phyloP scores from a whole-genome alignment of 1,140 invertebrate species.

The Psilanteris sp. region DNA sequence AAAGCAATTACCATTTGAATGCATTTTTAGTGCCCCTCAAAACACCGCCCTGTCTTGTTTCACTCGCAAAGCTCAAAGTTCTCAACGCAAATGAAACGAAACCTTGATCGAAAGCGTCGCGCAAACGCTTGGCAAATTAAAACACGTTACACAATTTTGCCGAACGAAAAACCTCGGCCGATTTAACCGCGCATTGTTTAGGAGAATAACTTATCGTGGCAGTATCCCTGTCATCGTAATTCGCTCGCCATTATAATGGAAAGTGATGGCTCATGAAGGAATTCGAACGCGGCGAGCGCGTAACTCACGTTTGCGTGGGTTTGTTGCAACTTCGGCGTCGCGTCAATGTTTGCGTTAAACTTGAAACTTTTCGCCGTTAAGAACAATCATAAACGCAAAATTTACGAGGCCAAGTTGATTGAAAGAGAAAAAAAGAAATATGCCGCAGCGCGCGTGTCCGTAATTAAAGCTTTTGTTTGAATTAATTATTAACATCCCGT shows the following conservation, averaged over 20 bases:
- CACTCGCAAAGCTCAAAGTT: background rate
- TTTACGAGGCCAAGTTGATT: background rate
- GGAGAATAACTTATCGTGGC: slow-evolving; percentile 26
- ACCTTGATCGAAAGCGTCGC: slow-evolving; percentile 23
- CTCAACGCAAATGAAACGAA: slow-evolving; percentile 19
- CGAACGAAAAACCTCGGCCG: slow-evolving; percentile 21
- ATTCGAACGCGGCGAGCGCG: slow-evolving; percentile 6
- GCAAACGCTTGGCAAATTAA: slow-evolving; percentile 11
- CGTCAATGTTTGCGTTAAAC: slow-evolving; percentile 28
- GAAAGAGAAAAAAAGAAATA: background rate
- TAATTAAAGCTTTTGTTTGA: slow-evolving; percentile 31
- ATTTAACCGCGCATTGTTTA: slow-evolving; percentile 35
- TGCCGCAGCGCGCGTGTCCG: too few relatives aligned
- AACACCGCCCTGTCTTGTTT: slow-evolving; percentile 2
- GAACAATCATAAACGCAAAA: slow-evolving; percentile 16
- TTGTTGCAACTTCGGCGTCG: slow-evolving; percentile 19
- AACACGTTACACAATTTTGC: slow-evolving; percentile 41
- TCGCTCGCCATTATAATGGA: slow-evolving; percentile 30
- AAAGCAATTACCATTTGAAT: slow-evolving; percentile 4
- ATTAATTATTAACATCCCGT: slow-evolving; percentile 2
- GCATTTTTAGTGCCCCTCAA: slow-evolving; percentile 7
- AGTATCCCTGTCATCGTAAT: slow-evolving; percentile 36
- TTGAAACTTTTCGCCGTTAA: slow-evolving; percentile 14
- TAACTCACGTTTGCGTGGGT: slow-evolving; percentile 27
- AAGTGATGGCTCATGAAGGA: slow-evolving; percentile 44